A percentile compares a stretch with the other conserved stretches of the same genome.
phyloP scores from a whole-genome alignment of 2,888 invertebrate species.

The Drosophila ustulata region DNA sequence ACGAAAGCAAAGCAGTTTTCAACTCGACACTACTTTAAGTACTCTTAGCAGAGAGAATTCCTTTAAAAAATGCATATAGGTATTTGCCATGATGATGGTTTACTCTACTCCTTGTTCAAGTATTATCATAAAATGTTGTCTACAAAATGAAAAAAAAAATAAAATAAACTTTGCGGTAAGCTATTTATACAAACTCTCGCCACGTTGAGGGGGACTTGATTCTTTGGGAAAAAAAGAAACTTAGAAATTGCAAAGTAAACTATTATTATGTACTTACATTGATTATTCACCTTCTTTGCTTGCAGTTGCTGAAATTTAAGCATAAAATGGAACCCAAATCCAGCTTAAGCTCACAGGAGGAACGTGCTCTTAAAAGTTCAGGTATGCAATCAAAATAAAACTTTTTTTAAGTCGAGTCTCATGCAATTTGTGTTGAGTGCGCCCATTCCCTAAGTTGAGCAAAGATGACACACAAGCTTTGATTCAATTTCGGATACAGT shows the following conservation, averaged over 20 bases:
- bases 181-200: constrained; percentile 43
- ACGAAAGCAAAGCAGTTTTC: neutral
- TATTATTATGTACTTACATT: constrained; percentile 75
- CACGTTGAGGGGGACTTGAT: neutral
- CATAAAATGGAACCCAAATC: constrained; percentile 75
- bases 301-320: constrained; percentile 52
- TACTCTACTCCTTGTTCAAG: constrained; percentile 8
- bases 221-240: constrained; percentile 26
- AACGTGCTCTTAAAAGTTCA: constrained; percentile 82
- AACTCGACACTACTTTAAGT: neutral
- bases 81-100: constrained; percentile 27
- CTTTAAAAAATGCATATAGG: constrained; percentile 7
- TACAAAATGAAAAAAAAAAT: neutral
- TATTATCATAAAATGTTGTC: constrained; percentile 58
- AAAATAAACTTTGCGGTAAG: constrained; percentile 58
- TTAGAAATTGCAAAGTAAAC: constrained; percentile 61
- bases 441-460: neutral
- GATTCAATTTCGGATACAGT: constrained; percentile 9
- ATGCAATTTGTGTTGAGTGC: constrained; percentile 3
- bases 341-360: constrained; percentile 82
- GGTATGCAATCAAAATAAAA: constrained; percentile 75
- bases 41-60: neutral
- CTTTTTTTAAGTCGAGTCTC: constrained; percentile 10
- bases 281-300: constrained; percentile 69
- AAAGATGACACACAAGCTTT: constrained; percentile 8